Conservation (phyloP, 37 sponge, comb jelly and placozoan species). For the Theonella swinhoei region DNA sequence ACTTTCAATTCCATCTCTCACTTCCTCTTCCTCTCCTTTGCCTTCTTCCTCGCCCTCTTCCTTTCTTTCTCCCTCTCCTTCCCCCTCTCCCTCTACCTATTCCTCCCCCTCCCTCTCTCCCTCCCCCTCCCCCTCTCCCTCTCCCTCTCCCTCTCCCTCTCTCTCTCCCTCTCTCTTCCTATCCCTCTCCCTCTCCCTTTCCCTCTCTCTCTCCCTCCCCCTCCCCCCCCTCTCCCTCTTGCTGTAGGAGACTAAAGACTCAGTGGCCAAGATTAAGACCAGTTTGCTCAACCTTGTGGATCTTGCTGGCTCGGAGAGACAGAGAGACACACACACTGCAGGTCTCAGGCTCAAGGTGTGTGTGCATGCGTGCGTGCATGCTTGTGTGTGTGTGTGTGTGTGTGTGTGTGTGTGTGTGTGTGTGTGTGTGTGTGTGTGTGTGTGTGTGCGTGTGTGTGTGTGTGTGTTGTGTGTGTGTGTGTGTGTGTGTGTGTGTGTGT, state of each 20-base stretch:
- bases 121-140: background rate
- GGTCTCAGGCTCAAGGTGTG: conserved; percentile 77
- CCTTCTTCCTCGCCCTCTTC: too few relatives aligned
- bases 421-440: too few relatives aligned
- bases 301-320: conserved; percentile 89
- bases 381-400: too few relatives aligned
- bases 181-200: background rate
- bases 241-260: conserved; percentile 56
- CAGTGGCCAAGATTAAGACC: conserved; percentile 75
- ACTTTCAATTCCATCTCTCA: too few relatives aligned
- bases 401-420: too few relatives aligned
- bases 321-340: conserved; percentile 73
- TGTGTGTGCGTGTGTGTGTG: too few relatives aligned
- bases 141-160: background rate
- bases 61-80: too few relatives aligned
- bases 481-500: too few relatives aligned
- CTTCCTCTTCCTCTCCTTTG: too few relatives aligned
- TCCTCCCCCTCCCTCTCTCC: background rate
- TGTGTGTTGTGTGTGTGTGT: too few relatives aligned
- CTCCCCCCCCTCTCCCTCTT: background rate
- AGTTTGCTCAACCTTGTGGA: conserved; percentile 83
- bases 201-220: background rate
- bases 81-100: too few relatives aligned
- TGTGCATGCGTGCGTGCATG: background rate
- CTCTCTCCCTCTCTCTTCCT: background rate